Conservation (phyloP, 2,888 invertebrate genomes). For the Steinernema hermaphroditum region DNA sequence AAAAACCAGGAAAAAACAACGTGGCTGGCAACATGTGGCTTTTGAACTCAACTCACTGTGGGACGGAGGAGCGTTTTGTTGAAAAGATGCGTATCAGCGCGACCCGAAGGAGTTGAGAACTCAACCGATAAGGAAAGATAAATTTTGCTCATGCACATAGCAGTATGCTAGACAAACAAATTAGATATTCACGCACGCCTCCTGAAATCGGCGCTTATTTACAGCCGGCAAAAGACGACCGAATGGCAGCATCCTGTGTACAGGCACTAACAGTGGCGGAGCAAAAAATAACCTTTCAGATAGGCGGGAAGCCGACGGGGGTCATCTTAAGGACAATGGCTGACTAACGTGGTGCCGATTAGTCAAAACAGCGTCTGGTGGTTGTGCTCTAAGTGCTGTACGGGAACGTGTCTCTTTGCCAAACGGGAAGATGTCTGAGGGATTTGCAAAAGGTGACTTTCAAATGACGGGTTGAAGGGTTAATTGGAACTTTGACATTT, state of each 20-base stretch:
- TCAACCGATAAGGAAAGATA: neutral
- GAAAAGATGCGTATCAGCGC: neutral
- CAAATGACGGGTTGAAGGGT: too few relatives aligned
- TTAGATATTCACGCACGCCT: neutral
- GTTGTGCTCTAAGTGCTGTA: too few relatives aligned
- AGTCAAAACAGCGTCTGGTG: conserved; percentile 4
- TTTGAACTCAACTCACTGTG: neutral
- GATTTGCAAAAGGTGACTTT: too few relatives aligned
- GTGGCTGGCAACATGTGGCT: neutral
- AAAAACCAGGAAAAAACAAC: neutral
- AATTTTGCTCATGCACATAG: neutral
- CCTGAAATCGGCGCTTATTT: neutral
- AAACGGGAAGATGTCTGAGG: too few relatives aligned
- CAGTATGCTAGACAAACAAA: conserved; percentile 10
- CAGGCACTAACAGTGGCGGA: neutral
- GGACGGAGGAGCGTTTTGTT: neutral
- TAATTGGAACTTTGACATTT: too few relatives aligned
- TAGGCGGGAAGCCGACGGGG: neutral
- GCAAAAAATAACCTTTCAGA: conserved; percentile 1
- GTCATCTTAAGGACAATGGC: neutral
- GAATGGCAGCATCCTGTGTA: neutral
- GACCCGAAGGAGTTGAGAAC: neutral
- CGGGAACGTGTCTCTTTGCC: too few relatives aligned
- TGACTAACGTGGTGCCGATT: neutral
- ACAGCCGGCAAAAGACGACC: neutral